These are phyloP conservation scores for Eupithecia exiguata DNA, from an alignment of 2,888 invertebrate genomes.

Conservation along the genomic window DNA sequence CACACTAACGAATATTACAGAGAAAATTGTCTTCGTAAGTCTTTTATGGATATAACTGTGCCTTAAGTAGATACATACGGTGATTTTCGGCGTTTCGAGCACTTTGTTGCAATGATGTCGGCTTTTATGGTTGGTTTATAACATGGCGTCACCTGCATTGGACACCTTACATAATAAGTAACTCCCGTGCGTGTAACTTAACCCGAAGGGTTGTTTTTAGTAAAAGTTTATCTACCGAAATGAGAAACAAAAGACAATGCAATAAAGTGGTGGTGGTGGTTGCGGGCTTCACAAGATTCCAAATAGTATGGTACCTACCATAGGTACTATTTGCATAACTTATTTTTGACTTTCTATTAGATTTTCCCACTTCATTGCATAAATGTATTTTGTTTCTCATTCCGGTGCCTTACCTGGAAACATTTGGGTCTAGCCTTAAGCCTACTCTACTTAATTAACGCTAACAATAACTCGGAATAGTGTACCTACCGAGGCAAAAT, in stretches of 20 bases:
- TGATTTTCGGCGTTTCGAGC: conserved; percentile 35
- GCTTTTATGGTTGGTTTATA: conserved; percentile 18
- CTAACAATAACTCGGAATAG: neutral
- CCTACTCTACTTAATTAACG: neutral
- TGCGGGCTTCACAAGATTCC: no score
- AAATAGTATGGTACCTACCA: no score
- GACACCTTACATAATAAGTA: neutral
- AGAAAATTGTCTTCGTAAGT: conserved; percentile 64
- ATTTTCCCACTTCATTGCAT: no score
- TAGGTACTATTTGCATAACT: no score
- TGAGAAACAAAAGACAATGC: no score
- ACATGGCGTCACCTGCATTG: neutral
- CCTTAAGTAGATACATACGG: conserved; percentile 38
- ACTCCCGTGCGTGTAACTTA: neutral
- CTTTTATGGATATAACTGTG: conserved; percentile 48
- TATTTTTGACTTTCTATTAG: neutral
- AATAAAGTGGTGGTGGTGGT: no score
- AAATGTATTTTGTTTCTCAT: neutral
- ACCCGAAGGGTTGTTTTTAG: no score
- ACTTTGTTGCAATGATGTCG: conserved; percentile 32
- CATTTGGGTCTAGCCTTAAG: neutral
- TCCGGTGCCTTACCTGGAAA: neutral
- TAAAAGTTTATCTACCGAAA: no score
- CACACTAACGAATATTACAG: conserved; percentile 64
- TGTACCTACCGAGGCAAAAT: neutral